phyloP scores from a whole-genome alignment of 2,113 vertebrate species.

The Lepus timidus region DNA sequence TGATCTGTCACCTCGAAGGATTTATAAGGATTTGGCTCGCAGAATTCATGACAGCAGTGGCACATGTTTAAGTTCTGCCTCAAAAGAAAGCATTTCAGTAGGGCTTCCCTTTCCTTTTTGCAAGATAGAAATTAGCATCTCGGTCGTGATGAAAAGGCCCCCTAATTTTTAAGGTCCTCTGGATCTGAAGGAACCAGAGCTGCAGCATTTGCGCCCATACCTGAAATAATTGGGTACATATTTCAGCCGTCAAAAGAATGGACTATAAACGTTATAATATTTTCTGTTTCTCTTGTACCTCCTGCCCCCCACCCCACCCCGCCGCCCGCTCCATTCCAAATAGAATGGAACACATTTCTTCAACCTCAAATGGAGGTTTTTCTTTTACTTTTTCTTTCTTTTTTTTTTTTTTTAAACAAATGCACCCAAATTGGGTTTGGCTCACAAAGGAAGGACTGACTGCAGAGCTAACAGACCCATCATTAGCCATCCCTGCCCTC shows the following conservation, averaged over 20 bases:
- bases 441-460: slow-evolving; percentile 80
- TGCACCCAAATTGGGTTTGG: slow-evolving; percentile 82
- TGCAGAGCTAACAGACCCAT: slow-evolving; percentile 81
- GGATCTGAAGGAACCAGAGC: not conserved
- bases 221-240: slow-evolving; percentile 1
- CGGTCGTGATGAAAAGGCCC: slow-evolving; percentile 37
- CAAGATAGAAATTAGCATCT: slow-evolving; percentile 79
- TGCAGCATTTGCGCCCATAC: not conserved
- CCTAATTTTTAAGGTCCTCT: slow-evolving; percentile 40
- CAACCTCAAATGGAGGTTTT: slow-evolving; percentile 60
- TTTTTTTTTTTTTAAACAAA: slow-evolving; percentile 72
- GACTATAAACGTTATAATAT: slow-evolving; percentile 54
- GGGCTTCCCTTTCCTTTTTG: slow-evolving; percentile 62
- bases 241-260: slow-evolving; percentile 24
- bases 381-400: not conserved
- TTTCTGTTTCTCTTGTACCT: not conserved
- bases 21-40: slow-evolving; percentile 69
- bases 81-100: slow-evolving; percentile 76
- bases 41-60: slow-evolving; percentile 72
- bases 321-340: not conserved
- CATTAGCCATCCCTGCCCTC: slow-evolving; percentile 83
- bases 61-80: slow-evolving; percentile 76
- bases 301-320: too few species aligned
- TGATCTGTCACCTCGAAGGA: slow-evolving; percentile 66
- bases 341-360: slow-evolving; percentile 71